These are phyloP conservation scores for Cyprinodon diabolis DNA, from an alignment of 2,797 vertebrate species.

Conservation along the genomic window DNA sequence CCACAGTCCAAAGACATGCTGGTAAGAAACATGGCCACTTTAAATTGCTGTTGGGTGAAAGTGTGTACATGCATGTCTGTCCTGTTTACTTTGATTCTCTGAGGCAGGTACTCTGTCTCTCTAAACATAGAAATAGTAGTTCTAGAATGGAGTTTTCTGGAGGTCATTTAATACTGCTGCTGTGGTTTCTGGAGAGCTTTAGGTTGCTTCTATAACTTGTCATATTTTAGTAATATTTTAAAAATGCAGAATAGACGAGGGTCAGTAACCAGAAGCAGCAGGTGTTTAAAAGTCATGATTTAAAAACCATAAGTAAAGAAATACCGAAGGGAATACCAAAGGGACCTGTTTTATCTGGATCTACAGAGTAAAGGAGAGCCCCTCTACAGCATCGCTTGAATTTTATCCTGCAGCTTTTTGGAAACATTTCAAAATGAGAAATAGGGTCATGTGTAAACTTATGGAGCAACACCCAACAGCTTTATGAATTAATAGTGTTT, in stretches of 20 bases:
- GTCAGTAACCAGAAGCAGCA: not conserved
- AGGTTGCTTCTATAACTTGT: not conserved
- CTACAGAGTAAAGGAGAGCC: not conserved
- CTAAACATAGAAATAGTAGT: not conserved
- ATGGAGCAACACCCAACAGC: not conserved
- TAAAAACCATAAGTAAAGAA: not conserved
- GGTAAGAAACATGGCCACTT: not conserved
- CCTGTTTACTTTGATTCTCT: not conserved
- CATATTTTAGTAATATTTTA: not conserved
- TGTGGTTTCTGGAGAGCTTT: slow-evolving; percentile 10
- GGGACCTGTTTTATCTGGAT: not conserved
- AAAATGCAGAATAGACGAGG: not conserved
- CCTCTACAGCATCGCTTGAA: not conserved
- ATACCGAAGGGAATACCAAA: not conserved
- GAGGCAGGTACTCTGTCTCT: not conserved
- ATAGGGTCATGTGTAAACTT: not conserved
- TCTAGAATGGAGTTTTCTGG: slow-evolving; percentile 28
- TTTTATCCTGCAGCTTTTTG: not conserved
- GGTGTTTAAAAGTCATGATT: not conserved
- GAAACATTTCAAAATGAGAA: not conserved
- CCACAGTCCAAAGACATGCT: not conserved
- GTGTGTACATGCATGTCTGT: not conserved
- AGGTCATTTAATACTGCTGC: slow-evolving; percentile 14
- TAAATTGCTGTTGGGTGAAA: not conserved
- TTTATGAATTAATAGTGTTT: not conserved